Conservation (phyloP, 2,797 vertebrate species). For the Betta splendens region DNA sequence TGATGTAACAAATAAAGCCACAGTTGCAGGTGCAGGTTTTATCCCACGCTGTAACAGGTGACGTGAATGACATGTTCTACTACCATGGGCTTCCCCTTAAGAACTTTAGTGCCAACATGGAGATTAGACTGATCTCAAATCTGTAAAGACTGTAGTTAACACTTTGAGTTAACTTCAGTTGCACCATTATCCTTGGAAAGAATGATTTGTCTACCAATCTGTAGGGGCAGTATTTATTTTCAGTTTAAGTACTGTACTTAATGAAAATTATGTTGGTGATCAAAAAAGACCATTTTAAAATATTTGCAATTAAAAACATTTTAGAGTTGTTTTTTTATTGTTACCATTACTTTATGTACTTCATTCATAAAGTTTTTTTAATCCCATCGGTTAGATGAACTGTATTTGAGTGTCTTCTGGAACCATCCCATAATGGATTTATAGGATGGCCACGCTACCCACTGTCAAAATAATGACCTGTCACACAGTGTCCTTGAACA, state of each 20-base stretch:
- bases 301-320: no score
- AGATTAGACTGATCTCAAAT: not conserved
- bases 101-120: not conserved
- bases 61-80: not conserved
- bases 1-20: not conserved
- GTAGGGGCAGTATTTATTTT: not conserved
- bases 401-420: conserved; percentile 8
- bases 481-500: conserved; percentile 57
- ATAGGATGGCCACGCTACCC: conserved; percentile 30
- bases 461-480: conserved; percentile 63
- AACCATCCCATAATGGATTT: conserved; percentile 34
- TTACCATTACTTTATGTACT: not conserved
- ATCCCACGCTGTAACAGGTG: not conserved
- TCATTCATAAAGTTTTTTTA: not conserved
- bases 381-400: conserved; percentile 18
- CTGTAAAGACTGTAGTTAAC: not conserved
- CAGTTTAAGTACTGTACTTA: not conserved
- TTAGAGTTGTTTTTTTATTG: no score
- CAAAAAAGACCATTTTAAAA: conserved; percentile 8
- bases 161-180: not conserved
- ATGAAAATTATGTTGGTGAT: not conserved
- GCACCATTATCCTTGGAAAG: conserved; percentile 2
- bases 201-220: not conserved
- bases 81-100: not conserved
- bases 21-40: not conserved